A percentile compares a stretch with the other conserved stretches of the same genome.
phyloP scores from a whole-genome alignment of 2,113 vertebrate species.

The Hiodon tergisus region DNA sequence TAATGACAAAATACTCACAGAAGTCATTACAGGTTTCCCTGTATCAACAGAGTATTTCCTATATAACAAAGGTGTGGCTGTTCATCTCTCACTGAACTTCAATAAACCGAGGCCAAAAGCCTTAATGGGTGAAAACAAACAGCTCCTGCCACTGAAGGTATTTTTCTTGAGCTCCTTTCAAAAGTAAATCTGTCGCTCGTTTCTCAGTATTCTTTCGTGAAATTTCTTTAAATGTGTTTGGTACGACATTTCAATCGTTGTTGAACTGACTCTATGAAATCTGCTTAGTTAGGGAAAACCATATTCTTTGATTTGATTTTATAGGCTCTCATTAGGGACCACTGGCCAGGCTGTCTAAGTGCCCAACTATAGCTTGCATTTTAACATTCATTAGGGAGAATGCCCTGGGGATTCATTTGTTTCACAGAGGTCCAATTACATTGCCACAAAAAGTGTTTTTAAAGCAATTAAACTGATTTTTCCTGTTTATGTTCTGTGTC shows the following conservation, averaged over 20 bases:
- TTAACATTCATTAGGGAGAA: constrained; percentile 84
- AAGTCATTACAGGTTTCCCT: too few relatives aligned
- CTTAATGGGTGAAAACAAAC: not conserved
- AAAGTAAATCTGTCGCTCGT: constrained; percentile 31
- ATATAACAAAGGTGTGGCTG: too few relatives aligned
- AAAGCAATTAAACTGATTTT: constrained; percentile 90
- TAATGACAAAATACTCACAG: too few relatives aligned
- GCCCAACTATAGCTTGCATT: constrained; percentile 86
- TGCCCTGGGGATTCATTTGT: constrained; percentile 89
- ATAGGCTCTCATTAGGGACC: constrained; percentile 83
- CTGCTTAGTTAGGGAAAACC: constrained; percentile 81
- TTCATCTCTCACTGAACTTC: not conserved
- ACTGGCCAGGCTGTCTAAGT: constrained; percentile 67
- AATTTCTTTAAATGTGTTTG: constrained; percentile 68
- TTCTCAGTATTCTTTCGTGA: constrained; percentile 58
- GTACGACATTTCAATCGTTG: constrained; percentile 62
- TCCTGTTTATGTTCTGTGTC: constrained; percentile 94
- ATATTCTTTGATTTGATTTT: constrained; percentile 87
- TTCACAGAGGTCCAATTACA: constrained; percentile 91
- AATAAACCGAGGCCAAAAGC: not conserved
- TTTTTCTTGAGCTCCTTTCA: not conserved
- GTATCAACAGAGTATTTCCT: too few relatives aligned
- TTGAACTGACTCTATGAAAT: constrained; percentile 67
- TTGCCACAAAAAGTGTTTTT: constrained; percentile 77
- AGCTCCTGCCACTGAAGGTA: not conserved